Conservation (phyloP, 2,888 invertebrate genomes). For the Chirona hameri region DNA sequence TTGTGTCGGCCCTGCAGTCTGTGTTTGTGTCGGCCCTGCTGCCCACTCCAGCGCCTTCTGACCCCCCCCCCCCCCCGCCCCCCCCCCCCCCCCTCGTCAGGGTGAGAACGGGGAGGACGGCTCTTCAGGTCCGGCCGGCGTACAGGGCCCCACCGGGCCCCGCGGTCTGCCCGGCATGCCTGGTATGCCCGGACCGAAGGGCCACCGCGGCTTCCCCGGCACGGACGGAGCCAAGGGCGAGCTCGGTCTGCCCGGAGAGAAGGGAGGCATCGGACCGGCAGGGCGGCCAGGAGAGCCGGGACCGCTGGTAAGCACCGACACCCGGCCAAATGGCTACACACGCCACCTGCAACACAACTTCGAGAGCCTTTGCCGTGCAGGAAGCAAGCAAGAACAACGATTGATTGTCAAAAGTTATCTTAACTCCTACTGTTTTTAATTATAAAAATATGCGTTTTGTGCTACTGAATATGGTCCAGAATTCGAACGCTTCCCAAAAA, state of each 20-base stretch:
- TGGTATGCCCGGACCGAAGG: conserved; percentile 75
- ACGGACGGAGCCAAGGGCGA: conserved; percentile 78
- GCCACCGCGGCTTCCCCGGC: conserved; percentile 76
- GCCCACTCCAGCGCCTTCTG: no score
- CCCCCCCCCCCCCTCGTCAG: conserved; percentile 22
- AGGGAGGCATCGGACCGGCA: conserved; percentile 63
- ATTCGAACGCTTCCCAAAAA: no score
- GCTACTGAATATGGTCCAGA: no score
- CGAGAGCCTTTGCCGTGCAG: no score
- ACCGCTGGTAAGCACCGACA: conserved; percentile 55
- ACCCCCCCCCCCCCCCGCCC: no score
- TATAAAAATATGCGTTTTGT: no score
- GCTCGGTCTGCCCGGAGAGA: conserved; percentile 69
- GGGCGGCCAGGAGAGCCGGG: conserved; percentile 62
- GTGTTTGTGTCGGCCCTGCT: no score
- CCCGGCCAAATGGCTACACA: no score
- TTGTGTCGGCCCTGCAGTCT: no score
- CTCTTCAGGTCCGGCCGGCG: conserved; percentile 68
- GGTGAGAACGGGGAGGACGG: conserved; percentile 66
- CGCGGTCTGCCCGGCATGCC: conserved; percentile 71
- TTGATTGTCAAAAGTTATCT: no score
- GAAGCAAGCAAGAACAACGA: no score
- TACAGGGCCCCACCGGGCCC: conserved; percentile 66
- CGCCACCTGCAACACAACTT: not conserved
- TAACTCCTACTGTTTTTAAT: no score